A percentile compares a stretch with the other conserved stretches of the same genome.
phyloP scores from a whole-genome alignment of 2,113 vertebrate species.

The Tetraodon nigroviridis region DNA sequence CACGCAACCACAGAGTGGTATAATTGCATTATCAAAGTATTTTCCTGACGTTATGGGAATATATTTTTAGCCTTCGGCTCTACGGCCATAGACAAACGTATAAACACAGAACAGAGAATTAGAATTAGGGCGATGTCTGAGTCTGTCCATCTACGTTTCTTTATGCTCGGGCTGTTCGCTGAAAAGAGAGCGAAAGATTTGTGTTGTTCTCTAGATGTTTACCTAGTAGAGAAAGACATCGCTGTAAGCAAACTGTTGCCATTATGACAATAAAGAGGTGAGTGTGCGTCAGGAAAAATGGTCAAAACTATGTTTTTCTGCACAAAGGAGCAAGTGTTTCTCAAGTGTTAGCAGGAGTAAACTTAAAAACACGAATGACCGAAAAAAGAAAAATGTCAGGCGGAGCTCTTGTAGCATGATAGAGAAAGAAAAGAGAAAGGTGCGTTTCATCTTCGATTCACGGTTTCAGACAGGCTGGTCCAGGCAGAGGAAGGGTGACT shows the following conservation, averaged over 20 bases:
- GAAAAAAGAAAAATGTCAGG: conserved; percentile 59
- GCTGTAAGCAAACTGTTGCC: no score
- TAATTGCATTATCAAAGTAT: conserved; percentile 66
- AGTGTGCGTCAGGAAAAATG: no score
- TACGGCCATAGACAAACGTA: conserved; percentile 25
- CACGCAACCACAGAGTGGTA: conserved; percentile 45
- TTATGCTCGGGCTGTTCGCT: conserved; percentile 7
- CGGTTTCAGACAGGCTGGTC: conserved; percentile 60
- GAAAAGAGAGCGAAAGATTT: no score
- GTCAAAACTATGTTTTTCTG: conserved; percentile 26
- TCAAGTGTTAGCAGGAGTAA: conserved; percentile 62
- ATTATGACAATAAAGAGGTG: no score
- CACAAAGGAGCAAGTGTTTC: conserved; percentile 61
- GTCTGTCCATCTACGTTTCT: conserved; percentile 20
- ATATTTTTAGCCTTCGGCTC: conserved; percentile 60
- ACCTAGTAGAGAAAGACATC: no score
- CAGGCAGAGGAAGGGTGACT: conserved; percentile 63
- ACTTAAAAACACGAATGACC: conserved; percentile 41
- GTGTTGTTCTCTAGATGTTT: no score
- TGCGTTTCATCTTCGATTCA: conserved; percentile 63
- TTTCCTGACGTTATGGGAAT: conserved; percentile 32
- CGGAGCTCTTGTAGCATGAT: conserved; percentile 53
- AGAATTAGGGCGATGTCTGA: conserved; percentile 19
- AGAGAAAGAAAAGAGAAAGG: conserved; percentile 56
- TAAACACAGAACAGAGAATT: conserved; percentile 42